phyloP scores from a whole-genome alignment of 2,888 invertebrate species.

The Imbricaverruca yamaguchii region DNA sequence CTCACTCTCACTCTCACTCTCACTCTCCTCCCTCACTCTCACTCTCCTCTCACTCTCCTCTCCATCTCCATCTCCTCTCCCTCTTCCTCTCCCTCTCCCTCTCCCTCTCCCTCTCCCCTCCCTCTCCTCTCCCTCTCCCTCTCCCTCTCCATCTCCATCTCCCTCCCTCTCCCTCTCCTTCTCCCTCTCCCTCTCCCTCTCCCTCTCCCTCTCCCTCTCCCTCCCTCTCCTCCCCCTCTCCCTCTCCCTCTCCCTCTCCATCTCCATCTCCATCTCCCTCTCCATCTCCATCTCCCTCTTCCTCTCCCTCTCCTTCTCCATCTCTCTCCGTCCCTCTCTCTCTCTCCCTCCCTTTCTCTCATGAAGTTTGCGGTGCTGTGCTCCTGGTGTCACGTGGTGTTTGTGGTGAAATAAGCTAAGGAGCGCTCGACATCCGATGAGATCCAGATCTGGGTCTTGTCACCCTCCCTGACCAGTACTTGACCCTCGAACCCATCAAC shows the following conservation, averaged over 20 bases:
- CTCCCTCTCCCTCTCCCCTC: slow-evolving; percentile 11
- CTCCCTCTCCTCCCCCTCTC: background rate
- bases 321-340: slow-evolving; percentile 2
- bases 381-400: no score
- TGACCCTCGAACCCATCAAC: no score
- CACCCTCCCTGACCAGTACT: no score
- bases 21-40: background rate
- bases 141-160: slow-evolving; percentile 11
- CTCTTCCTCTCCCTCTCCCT: slow-evolving; percentile 1
- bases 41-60: background rate
- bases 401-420: no score
- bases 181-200: no score
- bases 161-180: slow-evolving; percentile 14
- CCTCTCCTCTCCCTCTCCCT: background rate
- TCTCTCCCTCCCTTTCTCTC: background rate
- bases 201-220: slow-evolving; percentile 17
- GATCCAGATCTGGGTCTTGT: no score
- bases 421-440: no score
- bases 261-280: slow-evolving; percentile 17
- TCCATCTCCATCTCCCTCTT: background rate
- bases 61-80: background rate
- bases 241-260: background rate
- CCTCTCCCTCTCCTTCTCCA: background rate
- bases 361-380: no score
- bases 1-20: background rate